Evolutionary conservation across 30 jellyfish, hydroid and myxozoan genomes (phyloP).

Genomic region (Mastigias papua): DNA sequence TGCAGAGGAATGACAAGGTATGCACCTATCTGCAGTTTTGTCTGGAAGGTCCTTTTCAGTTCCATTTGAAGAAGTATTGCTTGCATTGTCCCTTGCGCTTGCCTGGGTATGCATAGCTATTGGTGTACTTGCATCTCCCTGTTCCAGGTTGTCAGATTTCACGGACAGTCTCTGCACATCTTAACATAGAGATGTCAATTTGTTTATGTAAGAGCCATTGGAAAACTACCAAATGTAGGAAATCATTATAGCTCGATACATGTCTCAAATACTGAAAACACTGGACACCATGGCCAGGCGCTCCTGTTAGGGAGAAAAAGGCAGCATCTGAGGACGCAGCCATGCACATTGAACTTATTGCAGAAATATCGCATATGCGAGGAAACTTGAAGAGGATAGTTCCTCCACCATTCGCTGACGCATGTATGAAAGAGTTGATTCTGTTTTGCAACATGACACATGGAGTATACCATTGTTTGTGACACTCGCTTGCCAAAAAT

Average conservation of each 20-base stretch:
- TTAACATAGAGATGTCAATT: neutral
- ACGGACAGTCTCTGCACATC: neutral
- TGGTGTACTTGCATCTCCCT: neutral
- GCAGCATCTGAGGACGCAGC: neutral
- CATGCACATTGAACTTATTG: neutral
- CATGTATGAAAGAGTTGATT: neutral
- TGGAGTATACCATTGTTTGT: neutral
- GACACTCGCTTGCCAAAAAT: neutral
- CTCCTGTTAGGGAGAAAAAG: neutral
- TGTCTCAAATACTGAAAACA: neutral
- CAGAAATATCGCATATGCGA: neutral
- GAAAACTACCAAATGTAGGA: neutral
- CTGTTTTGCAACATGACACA: neutral
- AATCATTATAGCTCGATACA: neutral
- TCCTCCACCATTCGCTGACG: neutral
- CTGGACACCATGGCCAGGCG: neutral
- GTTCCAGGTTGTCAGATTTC: neutral
- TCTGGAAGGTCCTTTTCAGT: neutral
- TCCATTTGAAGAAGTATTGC: neutral
- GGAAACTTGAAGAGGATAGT: neutral
- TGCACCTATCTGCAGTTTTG: neutral
- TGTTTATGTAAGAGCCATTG: neutral
- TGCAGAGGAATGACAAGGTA: neutral
- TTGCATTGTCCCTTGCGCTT: neutral
- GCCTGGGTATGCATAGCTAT: neutral